Base-by-base conservation (phyloP, 2,113 vertebrate genomes). In the Trematomus loennbergii region DNA sequence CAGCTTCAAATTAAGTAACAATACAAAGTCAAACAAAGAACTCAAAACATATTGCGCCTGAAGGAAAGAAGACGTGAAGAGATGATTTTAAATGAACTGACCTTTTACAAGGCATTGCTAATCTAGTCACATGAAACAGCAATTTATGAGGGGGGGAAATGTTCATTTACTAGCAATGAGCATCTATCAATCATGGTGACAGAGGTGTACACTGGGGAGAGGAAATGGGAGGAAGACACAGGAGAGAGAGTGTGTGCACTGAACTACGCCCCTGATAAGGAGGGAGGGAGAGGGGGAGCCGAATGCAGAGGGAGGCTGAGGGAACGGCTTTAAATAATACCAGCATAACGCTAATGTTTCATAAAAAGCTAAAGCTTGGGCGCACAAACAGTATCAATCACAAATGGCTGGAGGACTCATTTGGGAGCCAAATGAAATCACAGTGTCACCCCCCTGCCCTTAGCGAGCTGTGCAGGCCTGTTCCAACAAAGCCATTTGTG, bases 111-210 rank as follows among this genome's bases (percentile, higher is more conserved):
- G 86, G 79, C 88, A 88, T 89, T 69, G 87, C 92, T 94, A 94
- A 94, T 94, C 90, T 92, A 93, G 91, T 92, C 92, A 89, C 90
- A 94, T n/a, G 79, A 92, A 94, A 89, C 89, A 72, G 89, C 89
- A 86, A 91, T 93, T 94, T 93, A 94, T 92, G 89, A 93, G 86
- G 87, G 74, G 74, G 86, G 91, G 86, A 83, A 90, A 82, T 83
- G 90, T 89, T 94, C 89, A 92, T 94, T 94, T 93, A 92, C 80
- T 63, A 81, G 86, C 82, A 91, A 90, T 73, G 88, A 91, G 89
- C 90, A 77, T 90, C 92, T 82, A 93, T 94, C 93, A 92, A 95
- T 94, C 93, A 94, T 20, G 29, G 64, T 91, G 93, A 94, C 94
- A 91, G 89, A 72, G 86, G 88, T 50, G 76, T 81, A 89, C 89